phyloP scores from a whole-genome alignment of 2,888 invertebrate genomes.

The Megastigmus dorsalis region DNA sequence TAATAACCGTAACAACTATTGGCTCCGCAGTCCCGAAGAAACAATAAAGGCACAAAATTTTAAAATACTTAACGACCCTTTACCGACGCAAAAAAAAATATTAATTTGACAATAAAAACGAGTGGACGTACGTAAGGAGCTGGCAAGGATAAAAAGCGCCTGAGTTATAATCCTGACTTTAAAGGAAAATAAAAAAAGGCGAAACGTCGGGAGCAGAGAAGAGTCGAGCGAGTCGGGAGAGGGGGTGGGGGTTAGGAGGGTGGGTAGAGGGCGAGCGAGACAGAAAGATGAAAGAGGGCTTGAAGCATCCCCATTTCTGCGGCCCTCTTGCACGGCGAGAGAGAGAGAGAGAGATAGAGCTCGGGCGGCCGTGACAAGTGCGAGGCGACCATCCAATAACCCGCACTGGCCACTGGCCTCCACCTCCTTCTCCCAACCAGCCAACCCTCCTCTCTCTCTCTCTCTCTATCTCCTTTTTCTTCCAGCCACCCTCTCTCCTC shows the following conservation, averaged over 20 bases:
- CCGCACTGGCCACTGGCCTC: conserved; percentile 58
- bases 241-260: background rate
- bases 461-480: conserved; percentile 49
- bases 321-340: background rate
- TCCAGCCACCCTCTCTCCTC: conserved; percentile 34
- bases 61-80: too few species aligned
- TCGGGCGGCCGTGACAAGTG: conserved; percentile 67
- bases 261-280: background rate
- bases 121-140: too few species aligned
- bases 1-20: too few species aligned
- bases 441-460: conserved; percentile 56
- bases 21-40: too few species aligned
- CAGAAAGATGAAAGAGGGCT: conserved; percentile 21
- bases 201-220: background rate
- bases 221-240: background rate
- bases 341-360: background rate
- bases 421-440: conserved; percentile 56
- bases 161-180: too few species aligned
- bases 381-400: conserved; percentile 71
- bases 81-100: too few species aligned
- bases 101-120: too few species aligned
- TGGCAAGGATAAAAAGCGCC: too few species aligned
- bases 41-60: too few species aligned
- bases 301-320: background rate
- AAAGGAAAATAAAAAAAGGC: background rate